phyloP scores from a whole-genome alignment of 2,113 vertebrate genomes.

The Tympanuchus pallidicinctus region DNA sequence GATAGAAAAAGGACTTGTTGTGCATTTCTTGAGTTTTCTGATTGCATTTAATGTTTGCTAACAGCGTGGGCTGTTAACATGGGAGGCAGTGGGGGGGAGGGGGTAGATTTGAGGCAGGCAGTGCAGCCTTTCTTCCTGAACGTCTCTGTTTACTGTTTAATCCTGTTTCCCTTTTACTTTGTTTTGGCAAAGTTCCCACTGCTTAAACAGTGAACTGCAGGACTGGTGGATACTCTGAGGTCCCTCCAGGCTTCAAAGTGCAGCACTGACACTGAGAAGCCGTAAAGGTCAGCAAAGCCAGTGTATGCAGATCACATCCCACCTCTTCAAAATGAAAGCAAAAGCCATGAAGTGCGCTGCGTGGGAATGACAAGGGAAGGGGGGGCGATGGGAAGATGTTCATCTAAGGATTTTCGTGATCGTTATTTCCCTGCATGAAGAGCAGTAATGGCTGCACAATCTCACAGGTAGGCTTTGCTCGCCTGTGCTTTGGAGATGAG shows the following conservation, averaged over 20 bases:
- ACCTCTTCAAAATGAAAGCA: constrained; percentile 8
- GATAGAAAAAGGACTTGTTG: neutral
- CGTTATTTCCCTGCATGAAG: neutral
- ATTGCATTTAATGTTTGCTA: neutral
- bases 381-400: neutral
- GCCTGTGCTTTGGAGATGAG: neutral
- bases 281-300: neutral
- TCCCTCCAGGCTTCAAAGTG: neutral
- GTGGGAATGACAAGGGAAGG: neutral
- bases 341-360: neutral
- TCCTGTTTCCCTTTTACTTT: neutral
- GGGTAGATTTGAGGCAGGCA: neutral
- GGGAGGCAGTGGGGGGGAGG: neutral
- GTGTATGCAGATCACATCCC: accelerated
- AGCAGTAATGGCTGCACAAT: neutral
- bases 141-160: neutral
- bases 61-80: neutral
- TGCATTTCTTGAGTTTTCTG: neutral
- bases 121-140: neutral
- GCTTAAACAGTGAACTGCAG: neutral
- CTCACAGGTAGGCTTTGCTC: neutral
- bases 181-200: neutral
- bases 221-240: neutral
- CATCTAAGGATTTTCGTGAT: neutral
- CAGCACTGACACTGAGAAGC: accelerated